Evolutionary conservation across 2,888 invertebrate species (phyloP).

Genomic region (Saturnia pavonia): DNA sequence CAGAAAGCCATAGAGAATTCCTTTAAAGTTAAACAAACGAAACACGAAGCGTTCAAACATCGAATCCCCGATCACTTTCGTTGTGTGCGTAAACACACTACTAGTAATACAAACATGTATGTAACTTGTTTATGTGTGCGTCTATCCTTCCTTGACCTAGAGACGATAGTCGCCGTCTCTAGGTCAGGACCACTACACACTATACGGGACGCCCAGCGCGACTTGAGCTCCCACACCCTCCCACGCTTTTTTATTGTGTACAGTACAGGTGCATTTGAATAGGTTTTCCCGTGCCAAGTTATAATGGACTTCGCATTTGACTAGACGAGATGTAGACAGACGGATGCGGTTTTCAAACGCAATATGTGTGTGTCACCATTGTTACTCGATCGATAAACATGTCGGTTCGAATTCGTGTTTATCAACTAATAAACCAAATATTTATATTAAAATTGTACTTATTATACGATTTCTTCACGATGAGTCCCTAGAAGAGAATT

Average conservation of each 20-base stretch:
- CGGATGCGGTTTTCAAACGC: slow-evolving; percentile 46
- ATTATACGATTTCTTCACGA: no score
- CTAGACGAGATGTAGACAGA: slow-evolving; percentile 78
- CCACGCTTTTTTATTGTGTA: slow-evolving; percentile 24
- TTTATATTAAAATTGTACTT: no score
- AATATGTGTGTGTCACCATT: slow-evolving; percentile 34
- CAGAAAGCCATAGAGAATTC: slow-evolving; percentile 27
- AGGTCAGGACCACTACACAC: slow-evolving; percentile 78
- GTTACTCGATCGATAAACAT: slow-evolving; percentile 18
- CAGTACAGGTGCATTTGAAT: slow-evolving; percentile 46
- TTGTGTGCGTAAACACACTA: slow-evolving; percentile 16
- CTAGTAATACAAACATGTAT: slow-evolving; percentile 3
- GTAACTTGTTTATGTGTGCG: slow-evolving; percentile 56
- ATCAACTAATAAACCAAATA: no score
- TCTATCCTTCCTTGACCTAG: slow-evolving; percentile 81
- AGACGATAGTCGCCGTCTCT: slow-evolving; percentile 72
- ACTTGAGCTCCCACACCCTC: slow-evolving; percentile 42
- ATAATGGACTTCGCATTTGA: slow-evolving; percentile 54
- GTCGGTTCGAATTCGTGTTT: not conserved
- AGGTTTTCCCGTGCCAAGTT: slow-evolving; percentile 44
- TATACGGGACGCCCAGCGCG: slow-evolving; percentile 56
- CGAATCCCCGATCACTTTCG: slow-evolving; percentile 16
- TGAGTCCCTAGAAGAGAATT: no score
- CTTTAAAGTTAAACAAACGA: slow-evolving; percentile 28
- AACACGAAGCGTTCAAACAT: slow-evolving; percentile 20